phyloP scores from a whole-genome alignment of 2,888 invertebrate genomes.

The Achlya flavicornis region DNA sequence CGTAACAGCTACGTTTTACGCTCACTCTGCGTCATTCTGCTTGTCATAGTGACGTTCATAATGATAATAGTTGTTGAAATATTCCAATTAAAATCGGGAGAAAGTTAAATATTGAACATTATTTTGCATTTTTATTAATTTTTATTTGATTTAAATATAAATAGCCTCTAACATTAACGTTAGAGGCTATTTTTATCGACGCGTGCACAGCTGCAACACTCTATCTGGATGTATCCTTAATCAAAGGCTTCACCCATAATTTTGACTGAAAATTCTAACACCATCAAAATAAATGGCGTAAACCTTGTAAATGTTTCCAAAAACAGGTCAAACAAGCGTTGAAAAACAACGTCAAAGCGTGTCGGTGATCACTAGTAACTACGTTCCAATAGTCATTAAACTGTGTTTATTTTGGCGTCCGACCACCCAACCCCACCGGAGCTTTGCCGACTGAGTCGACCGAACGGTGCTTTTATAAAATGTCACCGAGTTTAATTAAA shows the following conservation, averaged over 20 bases:
- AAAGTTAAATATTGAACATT: too few relatives aligned
- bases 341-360: slow-evolving; percentile 29
- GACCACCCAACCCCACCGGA: slow-evolving; percentile 29
- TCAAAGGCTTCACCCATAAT: background rate
- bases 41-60: too few relatives aligned
- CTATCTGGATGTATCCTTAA: too few relatives aligned
- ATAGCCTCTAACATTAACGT: too few relatives aligned
- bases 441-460: slow-evolving; percentile 20
- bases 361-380: slow-evolving; percentile 33
- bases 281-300: background rate
- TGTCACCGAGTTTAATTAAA: slow-evolving; percentile 33
- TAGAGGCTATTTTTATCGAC: too few relatives aligned
- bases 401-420: slow-evolving; percentile 54
- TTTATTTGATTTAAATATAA: too few relatives aligned
- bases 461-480: slow-evolving; percentile 26
- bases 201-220: too few relatives aligned
- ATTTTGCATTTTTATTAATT: too few relatives aligned
- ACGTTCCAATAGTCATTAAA: slow-evolving; percentile 60
- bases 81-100: too few relatives aligned
- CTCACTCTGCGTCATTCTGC: too few relatives aligned
- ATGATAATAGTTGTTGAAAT: too few relatives aligned
- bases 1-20: too few relatives aligned
- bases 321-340: slow-evolving; percentile 12
- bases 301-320: background rate
- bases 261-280: background rate